Conservation (phyloP, 2,797 vertebrate genomes). For the Tarsius wallacei region DNA sequence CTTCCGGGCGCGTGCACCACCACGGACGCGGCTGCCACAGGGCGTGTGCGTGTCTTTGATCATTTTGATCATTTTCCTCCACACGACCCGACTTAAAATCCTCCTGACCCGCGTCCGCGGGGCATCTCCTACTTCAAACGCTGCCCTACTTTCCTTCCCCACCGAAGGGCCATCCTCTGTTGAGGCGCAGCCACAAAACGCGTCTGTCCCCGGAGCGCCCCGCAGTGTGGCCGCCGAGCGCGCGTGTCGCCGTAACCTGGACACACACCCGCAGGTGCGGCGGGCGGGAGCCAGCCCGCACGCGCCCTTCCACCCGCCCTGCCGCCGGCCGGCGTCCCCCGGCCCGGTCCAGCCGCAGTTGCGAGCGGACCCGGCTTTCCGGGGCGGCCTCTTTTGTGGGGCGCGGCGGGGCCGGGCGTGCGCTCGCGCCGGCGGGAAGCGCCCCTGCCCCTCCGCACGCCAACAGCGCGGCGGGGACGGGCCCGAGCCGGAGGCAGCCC, state of each 20-base stretch:
- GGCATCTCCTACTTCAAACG: slow-evolving; percentile 57
- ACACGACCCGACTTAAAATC: slow-evolving; percentile 43
- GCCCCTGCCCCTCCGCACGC: slow-evolving; percentile 74
- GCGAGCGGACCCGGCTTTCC: slow-evolving; percentile 38
- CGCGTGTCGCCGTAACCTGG: slow-evolving; percentile 35
- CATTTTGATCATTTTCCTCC: slow-evolving; percentile 26
- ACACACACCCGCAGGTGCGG: slow-evolving; percentile 44
- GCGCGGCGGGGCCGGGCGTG: slow-evolving; percentile 56
- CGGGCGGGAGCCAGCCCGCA: not conserved
- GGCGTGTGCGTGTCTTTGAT: not conserved
- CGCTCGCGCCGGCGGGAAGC: slow-evolving; percentile 68
- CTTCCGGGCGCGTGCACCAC: not conserved
- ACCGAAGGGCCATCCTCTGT: slow-evolving; percentile 51
- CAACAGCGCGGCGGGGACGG: slow-evolving; percentile 77
- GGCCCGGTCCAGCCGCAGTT: not conserved
- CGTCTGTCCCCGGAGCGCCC: slow-evolving; percentile 57
- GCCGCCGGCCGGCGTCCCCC: not conserved
- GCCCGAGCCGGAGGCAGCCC: slow-evolving; percentile 2
- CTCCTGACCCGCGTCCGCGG: slow-evolving; percentile 44
- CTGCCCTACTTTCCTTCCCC: slow-evolving; percentile 80
- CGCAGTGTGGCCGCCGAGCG: slow-evolving; percentile 59
- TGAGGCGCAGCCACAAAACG: slow-evolving; percentile 65
- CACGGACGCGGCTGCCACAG: not conserved
- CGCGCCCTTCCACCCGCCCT: slow-evolving; percentile 53
- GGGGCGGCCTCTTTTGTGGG: slow-evolving; percentile 80